phyloP scores from a whole-genome alignment of 2,797 vertebrate genomes.

The Macroramphosus scolopax region DNA sequence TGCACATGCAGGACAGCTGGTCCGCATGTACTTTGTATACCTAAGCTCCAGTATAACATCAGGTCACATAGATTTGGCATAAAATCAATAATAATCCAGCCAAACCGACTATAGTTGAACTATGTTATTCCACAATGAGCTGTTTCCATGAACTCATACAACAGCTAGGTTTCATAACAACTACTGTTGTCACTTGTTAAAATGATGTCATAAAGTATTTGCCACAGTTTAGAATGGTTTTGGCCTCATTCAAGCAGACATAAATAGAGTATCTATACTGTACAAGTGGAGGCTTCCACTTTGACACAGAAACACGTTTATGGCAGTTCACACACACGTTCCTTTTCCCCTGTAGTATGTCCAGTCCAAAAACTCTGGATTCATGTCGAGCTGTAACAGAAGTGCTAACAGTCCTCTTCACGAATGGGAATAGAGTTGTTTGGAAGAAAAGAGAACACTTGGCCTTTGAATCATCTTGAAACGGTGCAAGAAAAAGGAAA shows the following conservation, averaged over 20 bases:
- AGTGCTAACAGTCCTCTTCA: slow-evolving; percentile 31
- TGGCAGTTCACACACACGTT: slow-evolving; percentile 8
- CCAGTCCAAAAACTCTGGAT: slow-evolving; percentile 6
- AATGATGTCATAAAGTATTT: slow-evolving; percentile 46
- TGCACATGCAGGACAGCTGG: slow-evolving; percentile 60
- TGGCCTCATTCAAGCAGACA: slow-evolving; percentile 55
- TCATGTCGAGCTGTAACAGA: slow-evolving; percentile 29
- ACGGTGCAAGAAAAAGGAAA: slow-evolving; percentile 9
- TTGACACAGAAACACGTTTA: slow-evolving; percentile 42
- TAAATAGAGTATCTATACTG: slow-evolving; percentile 61
- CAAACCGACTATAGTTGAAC: slow-evolving; percentile 11
- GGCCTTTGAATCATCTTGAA: slow-evolving; percentile 21
- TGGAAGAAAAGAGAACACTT: slow-evolving; percentile 29
- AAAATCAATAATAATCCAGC: slow-evolving; percentile 28
- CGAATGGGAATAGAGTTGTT: slow-evolving; percentile 30
- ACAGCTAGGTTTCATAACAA: no score
- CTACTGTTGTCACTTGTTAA: slow-evolving; percentile 36
- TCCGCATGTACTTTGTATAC: slow-evolving; percentile 26
- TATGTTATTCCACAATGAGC: slow-evolving; percentile 15
- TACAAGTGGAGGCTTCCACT: slow-evolving; percentile 59
- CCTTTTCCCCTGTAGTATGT: slow-evolving; percentile 6
- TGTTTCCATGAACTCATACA: slow-evolving; percentile 24
- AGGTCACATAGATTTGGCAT: slow-evolving; percentile 59
- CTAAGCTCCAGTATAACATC: slow-evolving; percentile 27
- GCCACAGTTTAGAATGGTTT: slow-evolving; percentile 55